These are phyloP conservation scores for Malurus alboscapulatus DNA, from an alignment of 2,113 vertebrate species.

Conservation along the genomic window DNA sequence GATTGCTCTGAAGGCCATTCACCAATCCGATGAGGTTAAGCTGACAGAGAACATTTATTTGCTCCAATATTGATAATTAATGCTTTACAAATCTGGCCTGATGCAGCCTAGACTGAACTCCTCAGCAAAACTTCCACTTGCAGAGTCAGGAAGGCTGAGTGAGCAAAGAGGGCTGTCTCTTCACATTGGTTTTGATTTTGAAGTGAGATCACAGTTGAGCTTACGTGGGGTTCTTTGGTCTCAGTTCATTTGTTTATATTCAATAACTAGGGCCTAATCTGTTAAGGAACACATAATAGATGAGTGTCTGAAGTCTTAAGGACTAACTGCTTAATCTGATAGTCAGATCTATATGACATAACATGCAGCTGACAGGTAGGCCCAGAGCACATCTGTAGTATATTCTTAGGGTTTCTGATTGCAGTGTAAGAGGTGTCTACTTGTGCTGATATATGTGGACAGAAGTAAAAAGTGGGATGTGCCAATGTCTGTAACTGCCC, in stretches of 20 bases:
- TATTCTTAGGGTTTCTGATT: background rate
- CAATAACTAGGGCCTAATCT: background rate
- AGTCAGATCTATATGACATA: background rate
- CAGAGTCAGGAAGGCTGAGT: background rate
- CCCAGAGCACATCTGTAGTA: background rate
- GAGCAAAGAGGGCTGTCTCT: background rate
- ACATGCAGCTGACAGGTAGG: background rate
- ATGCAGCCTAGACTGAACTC: background rate
- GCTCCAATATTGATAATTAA: background rate
- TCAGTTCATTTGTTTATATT: background rate
- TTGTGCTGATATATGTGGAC: background rate
- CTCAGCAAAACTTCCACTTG: background rate
- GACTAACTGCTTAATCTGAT: background rate
- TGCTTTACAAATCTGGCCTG: background rate
- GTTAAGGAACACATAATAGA: background rate
- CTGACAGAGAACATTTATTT: background rate
- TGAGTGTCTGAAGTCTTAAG: background rate
- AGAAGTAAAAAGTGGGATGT: background rate
- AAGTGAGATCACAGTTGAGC: background rate
- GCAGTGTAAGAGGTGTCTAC: background rate
- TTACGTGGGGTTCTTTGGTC: background rate
- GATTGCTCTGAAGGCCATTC: conserved; percentile 89
- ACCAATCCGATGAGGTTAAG: conserved; percentile 90
- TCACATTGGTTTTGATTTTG: background rate
- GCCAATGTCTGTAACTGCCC: background rate